phyloP scores from a whole-genome alignment of 2,888 invertebrate species.

The Aphidoletes aphidimyza region DNA sequence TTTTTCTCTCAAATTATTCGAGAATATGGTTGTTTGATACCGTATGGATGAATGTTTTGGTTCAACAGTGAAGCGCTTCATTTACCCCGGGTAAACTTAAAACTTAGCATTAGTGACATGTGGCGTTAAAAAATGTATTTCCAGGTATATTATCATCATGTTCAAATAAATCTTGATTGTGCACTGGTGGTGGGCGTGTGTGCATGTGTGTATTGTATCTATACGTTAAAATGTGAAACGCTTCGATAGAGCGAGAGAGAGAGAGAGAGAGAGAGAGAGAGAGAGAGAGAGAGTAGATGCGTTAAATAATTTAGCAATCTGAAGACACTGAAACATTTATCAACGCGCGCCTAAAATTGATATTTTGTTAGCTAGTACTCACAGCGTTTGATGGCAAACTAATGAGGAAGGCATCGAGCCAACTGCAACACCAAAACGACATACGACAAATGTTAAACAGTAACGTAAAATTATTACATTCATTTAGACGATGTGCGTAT shows the following conservation, averaged over 20 bases:
- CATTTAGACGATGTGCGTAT: neutral
- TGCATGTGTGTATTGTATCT: too few relatives aligned
- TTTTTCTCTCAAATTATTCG: too few relatives aligned
- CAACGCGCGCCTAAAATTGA: neutral
- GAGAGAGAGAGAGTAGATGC: too few relatives aligned
- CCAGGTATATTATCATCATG: neutral
- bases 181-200: neutral
- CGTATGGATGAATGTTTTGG: too few relatives aligned
- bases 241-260: too few relatives aligned
- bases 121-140: neutral
- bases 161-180: slow-evolving; percentile 14
- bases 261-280: too few relatives aligned
- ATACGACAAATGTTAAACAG: neutral
- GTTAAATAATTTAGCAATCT: neutral
- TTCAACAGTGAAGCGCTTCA: too few relatives aligned
- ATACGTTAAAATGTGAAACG: neutral
- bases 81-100: neutral
- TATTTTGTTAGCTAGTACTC: neutral
- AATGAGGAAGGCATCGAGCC: slow-evolving; percentile 8
- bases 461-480: slow-evolving; percentile 23
- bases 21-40: neutral
- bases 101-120: neutral
- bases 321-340: neutral
- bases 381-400: neutral
- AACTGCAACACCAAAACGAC: neutral